Conservation (phyloP, 2,797 vertebrate species). For the Chaetodon trifasciatus region DNA sequence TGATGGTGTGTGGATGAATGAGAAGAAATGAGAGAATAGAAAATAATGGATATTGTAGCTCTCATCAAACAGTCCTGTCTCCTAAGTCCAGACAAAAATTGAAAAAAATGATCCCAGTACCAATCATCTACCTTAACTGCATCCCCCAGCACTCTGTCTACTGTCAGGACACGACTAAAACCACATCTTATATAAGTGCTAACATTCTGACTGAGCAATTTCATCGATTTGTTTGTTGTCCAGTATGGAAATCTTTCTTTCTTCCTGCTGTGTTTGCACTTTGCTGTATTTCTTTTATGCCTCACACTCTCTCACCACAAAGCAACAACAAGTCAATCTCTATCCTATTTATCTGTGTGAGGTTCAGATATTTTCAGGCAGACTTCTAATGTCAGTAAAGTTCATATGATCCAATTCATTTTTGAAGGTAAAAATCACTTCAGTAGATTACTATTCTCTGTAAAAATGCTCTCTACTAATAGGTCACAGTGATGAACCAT, state of each 20-base stretch:
- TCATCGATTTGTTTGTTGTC: constrained; percentile 62
- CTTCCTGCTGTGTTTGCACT: constrained; percentile 52
- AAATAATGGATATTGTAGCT: background rate
- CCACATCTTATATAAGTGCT: constrained; percentile 16
- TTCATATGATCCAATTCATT: background rate
- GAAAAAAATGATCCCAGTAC: background rate
- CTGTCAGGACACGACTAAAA: constrained; percentile 11
- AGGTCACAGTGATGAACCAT: background rate
- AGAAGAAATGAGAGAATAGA: constrained; percentile 10
- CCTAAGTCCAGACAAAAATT: background rate
- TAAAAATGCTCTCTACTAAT: background rate
- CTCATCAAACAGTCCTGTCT: constrained; percentile 3
- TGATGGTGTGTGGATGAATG: constrained; percentile 2
- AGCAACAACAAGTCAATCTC: constrained; percentile 20
- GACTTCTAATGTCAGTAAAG: background rate
- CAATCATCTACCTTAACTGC: background rate
- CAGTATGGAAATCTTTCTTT: constrained; percentile 33
- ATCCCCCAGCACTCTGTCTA: background rate
- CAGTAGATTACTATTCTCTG: background rate
- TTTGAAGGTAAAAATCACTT: background rate
- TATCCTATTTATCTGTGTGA: background rate
- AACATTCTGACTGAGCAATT: constrained; percentile 40
- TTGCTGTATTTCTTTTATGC: constrained; percentile 27
- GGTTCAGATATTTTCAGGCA: background rate
- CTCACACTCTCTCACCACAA: background rate